A percentile compares a stretch with the other conserved stretches of the same genome.
These are phyloP conservation scores for Festucalex cinctus DNA, from an alignment of 2,113 vertebrate species.

Conservation along the genomic window DNA sequence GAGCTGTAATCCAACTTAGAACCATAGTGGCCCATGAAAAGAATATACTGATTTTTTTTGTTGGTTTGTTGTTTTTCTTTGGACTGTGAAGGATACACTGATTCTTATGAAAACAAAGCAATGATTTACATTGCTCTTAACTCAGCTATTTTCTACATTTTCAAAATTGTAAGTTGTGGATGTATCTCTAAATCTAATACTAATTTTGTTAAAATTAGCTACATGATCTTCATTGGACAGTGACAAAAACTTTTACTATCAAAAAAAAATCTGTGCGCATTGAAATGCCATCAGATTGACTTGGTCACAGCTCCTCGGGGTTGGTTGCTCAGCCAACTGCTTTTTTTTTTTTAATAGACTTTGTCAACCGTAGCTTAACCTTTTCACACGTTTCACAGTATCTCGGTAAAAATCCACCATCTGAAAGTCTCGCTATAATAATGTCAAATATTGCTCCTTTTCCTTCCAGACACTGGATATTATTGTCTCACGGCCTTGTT, in stretches of 20 bases:
- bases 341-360: neutral
- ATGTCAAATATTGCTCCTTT: conserved; percentile 9
- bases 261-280: neutral
- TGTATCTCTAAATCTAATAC: neutral
- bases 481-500: conserved; percentile 59
- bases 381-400: neutral
- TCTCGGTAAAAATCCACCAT: neutral
- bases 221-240: no score
- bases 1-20: no score
- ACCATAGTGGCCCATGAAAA: no score
- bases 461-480: conserved; percentile 50
- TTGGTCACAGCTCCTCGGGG: neutral
- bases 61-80: neutral
- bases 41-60: no score
- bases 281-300: neutral
- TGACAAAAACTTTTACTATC: neutral
- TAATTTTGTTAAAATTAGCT: no score
- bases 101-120: no score
- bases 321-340: neutral
- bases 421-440: neutral
- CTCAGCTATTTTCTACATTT: neutral
- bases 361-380: neutral
- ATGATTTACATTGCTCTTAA: no score
- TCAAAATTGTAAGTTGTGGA: neutral
- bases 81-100: neutral